A percentile compares a stretch with the other conserved stretches of the same genome.
Evolutionary conservation across 2,888 invertebrate genomes (phyloP).

Genomic region (Rotaria socialis): DNA sequence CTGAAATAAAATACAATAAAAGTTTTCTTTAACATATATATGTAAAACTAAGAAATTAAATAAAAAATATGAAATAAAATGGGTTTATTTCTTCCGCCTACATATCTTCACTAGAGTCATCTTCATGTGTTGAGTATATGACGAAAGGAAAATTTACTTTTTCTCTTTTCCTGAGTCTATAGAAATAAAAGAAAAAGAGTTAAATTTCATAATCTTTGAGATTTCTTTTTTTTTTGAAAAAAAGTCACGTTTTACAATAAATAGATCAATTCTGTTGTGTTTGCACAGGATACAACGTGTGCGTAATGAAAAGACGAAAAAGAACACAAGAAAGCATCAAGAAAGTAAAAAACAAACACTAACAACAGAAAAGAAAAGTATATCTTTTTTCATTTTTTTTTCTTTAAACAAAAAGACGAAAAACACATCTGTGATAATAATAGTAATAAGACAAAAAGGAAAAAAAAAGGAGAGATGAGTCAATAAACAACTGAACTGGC

Average conservation of each 20-base stretch:
- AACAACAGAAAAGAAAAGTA: constrained; percentile 14
- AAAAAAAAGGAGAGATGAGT: neutral
- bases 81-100: neutral
- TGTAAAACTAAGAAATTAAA: neutral
- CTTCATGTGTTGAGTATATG: neutral
- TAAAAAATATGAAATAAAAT: neutral
- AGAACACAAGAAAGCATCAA: neutral
- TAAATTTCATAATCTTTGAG: neutral
- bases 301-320: neutral
- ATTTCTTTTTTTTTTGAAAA: neutral
- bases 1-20: neutral
- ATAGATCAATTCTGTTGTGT: constrained; percentile 19
- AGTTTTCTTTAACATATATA: neutral
- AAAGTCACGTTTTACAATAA: neutral
- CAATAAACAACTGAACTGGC: neutral
- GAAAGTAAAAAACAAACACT: constrained; percentile 12
- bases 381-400: constrained; percentile 1
- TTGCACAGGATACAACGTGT: neutral
- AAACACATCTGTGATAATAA: neutral
- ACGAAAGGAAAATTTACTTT: neutral
- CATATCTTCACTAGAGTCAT: neutral
- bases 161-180: neutral
- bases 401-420: neutral
- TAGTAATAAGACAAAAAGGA: neutral
- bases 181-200: neutral